These are phyloP conservation scores for Brachionichthys hirsutus DNA, from an alignment of 2,113 vertebrate species.

Conservation along the genomic window DNA sequence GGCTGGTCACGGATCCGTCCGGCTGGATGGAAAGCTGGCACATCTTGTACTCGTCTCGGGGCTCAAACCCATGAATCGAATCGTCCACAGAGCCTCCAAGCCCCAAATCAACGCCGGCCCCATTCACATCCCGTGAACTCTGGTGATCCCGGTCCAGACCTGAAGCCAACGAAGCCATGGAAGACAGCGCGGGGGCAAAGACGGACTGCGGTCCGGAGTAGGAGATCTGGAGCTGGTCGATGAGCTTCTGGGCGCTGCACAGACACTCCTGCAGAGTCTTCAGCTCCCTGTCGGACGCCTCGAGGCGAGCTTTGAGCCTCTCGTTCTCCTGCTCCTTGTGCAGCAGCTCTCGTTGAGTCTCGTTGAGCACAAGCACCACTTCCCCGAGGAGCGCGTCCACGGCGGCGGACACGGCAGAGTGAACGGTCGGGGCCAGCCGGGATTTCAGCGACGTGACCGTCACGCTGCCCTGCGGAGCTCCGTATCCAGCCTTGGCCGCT, in stretches of 20 bases:
- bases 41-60: conserved; percentile 78
- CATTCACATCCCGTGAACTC: conserved; percentile 62
- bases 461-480: conserved; percentile 59
- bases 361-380: conserved; percentile 76
- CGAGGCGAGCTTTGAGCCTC: conserved; percentile 76
- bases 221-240: conserved; percentile 79
- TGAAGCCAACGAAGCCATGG: conserved; percentile 58
- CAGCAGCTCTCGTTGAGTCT: conserved; percentile 76
- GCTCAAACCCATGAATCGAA: conserved; percentile 76
- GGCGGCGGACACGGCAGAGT: conserved; percentile 77
- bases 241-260: conserved; percentile 79
- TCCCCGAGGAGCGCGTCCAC: conserved; percentile 79
- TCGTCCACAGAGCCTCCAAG: conserved; percentile 73
- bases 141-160: conserved; percentile 66
- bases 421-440: conserved; percentile 78
- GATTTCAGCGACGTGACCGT: conserved; percentile 76
- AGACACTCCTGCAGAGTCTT: conserved; percentile 79
- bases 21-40: conserved; percentile 82
- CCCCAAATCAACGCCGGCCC: conserved; percentile 68
- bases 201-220: conserved; percentile 63
- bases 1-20: conserved; percentile 80
- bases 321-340: conserved; percentile 80
- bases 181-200: conserved; percentile 60
- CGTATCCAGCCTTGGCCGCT: conserved; percentile 56
- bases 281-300: conserved; percentile 79